These are phyloP conservation scores for Bombus cullumanus DNA, from an alignment of 1,140 invertebrate species.

Conservation along the genomic window DNA sequence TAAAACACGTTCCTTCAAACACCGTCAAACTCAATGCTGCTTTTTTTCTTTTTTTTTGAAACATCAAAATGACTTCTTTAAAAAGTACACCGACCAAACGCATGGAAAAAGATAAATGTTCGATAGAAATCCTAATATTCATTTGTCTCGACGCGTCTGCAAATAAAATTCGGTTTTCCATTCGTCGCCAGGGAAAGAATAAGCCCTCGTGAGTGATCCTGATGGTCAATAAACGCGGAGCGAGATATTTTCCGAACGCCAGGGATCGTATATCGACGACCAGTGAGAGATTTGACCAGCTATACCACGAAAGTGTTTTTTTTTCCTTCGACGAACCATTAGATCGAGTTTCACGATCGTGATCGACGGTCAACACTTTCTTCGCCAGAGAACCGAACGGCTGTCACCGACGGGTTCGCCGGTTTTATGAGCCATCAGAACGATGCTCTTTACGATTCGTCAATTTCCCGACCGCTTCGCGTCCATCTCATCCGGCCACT, in stretches of 20 bases:
- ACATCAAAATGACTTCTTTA: not conserved
- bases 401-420: conserved; percentile 21
- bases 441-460: conserved; percentile 52
- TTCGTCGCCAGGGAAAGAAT: not conserved
- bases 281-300: not conserved
- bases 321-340: conserved; percentile 25
- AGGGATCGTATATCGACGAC: not conserved
- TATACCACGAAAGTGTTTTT: conserved; percentile 29
- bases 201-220: conserved; percentile 5
- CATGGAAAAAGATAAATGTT: not conserved
- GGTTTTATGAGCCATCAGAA: conserved; percentile 46
- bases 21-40: too few species aligned
- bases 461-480: conserved; percentile 50
- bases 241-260: not conserved
- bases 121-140: not conserved
- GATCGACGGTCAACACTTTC: conserved; percentile 32
- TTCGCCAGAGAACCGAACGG: conserved; percentile 5
- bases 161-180: not conserved
- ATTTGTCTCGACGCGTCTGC: not conserved
- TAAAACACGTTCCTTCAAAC: not conserved
- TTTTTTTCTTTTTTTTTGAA: too few species aligned
- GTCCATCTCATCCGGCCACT: conserved; percentile 13
- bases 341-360: conserved; percentile 30
- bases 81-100: not conserved
- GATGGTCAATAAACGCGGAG: conserved; percentile 16